These are phyloP conservation scores for Montipora cactus DNA, from an alignment of 64 coral and sea anemone species.

Conservation along the genomic window DNA sequence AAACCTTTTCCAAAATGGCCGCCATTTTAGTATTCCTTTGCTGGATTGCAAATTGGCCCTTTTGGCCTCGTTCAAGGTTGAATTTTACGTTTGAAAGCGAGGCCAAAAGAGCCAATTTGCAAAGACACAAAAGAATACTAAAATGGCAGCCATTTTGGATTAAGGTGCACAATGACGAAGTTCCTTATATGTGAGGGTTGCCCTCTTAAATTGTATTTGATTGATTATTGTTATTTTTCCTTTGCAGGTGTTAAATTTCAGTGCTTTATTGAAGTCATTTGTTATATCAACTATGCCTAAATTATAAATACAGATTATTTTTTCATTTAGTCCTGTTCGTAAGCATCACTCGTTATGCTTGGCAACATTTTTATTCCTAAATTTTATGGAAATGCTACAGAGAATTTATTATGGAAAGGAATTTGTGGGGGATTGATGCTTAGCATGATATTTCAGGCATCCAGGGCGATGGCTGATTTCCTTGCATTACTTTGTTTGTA, in stretches of 20 bases:
- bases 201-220: neutral
- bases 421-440: neutral
- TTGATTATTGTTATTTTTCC: neutral
- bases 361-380: neutral
- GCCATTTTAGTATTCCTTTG: too few species aligned
- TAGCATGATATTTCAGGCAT: neutral
- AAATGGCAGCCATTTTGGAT: too few species aligned
- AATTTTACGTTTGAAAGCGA: too few species aligned
- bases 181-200: too few species aligned
- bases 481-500: neutral
- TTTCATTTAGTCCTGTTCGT: conserved; percentile 70
- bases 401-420: conserved; percentile 42
- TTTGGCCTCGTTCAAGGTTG: too few species aligned
- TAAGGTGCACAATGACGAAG: too few species aligned
- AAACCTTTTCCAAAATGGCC: too few species aligned
- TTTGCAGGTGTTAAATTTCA: conserved; percentile 58
- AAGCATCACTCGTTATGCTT: conserved; percentile 32
- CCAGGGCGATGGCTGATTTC: neutral
- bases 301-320: conserved; percentile 89
- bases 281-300: conserved; percentile 36
- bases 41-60: too few species aligned
- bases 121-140: too few species aligned
- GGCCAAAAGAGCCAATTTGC: too few species aligned
- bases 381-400: conserved; percentile 49
- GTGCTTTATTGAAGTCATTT: conserved; percentile 26